phyloP scores from a whole-genome alignment of 1,140 invertebrate genomes.

The Colletes latitarsis region DNA sequence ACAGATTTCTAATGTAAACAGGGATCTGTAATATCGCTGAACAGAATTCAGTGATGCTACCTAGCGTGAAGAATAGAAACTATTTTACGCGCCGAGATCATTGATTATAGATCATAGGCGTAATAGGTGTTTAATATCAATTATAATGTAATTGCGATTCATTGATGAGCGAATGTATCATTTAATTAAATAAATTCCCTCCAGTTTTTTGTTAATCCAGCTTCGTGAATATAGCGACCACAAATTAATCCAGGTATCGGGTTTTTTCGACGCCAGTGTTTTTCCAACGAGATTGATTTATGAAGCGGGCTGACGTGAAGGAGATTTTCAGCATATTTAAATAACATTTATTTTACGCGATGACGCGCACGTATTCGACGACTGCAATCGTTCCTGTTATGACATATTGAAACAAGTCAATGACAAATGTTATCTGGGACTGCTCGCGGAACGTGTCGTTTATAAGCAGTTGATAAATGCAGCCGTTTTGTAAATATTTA shows the following conservation, averaged over 20 bases:
- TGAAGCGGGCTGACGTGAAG: neutral
- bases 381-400: neutral
- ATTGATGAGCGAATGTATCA: too few species aligned
- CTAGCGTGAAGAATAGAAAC: too few species aligned
- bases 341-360: neutral
- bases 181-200: too few species aligned
- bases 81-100: too few species aligned
- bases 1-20: too few species aligned
- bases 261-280: too few species aligned
- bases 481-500: slow-evolving; percentile 19
- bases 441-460: neutral
- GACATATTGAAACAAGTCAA: neutral
- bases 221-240: neutral
- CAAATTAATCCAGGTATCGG: neutral
- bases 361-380: neutral
- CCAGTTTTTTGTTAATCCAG: too few species aligned
- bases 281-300: neutral
- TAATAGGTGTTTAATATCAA: too few species aligned
- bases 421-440: slow-evolving; percentile 9
- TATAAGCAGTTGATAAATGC: neutral
- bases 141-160: too few species aligned
- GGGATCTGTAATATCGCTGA: too few species aligned
- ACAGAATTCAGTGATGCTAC: too few species aligned
- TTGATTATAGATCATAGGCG: too few species aligned
- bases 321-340: neutral